A percentile compares a stretch with the other conserved stretches of the same genome.
Conservation (phyloP, 2,797 vertebrate genomes). For the Coilia nasus region DNA sequence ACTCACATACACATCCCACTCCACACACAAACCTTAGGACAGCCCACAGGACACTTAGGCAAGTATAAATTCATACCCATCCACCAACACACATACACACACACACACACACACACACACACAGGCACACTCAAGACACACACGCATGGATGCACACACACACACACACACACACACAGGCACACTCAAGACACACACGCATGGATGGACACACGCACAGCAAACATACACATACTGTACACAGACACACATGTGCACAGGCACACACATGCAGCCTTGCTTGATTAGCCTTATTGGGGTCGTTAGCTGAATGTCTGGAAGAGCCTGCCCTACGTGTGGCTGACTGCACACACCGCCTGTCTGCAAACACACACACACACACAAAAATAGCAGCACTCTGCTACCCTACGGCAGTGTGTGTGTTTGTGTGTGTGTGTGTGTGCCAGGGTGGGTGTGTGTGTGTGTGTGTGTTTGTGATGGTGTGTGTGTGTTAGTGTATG, state of each 20-base stretch:
- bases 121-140: not conserved
- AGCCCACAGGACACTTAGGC: conserved; percentile 29
- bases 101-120: not conserved
- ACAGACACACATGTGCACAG: conserved; percentile 12
- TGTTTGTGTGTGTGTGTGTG: not conserved
- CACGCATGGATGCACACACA: not conserved
- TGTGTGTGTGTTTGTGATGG: too few relatives aligned
- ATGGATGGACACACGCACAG: not conserved
- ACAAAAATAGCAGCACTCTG: conserved; percentile 57
- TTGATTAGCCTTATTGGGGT: conserved; percentile 36
- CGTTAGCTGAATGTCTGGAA: conserved; percentile 32
- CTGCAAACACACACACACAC: too few relatives aligned
- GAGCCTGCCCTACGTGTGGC: conserved; percentile 36
- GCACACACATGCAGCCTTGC: conserved; percentile 22
- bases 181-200: not conserved
- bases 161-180: not conserved
- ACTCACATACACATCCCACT: not conserved
- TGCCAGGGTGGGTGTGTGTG: too few relatives aligned
- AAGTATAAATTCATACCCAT: conserved; percentile 2
- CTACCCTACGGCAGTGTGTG: conserved; percentile 44
- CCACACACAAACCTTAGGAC: not conserved
- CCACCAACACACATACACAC: conserved; percentile 14
- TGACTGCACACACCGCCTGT: conserved; percentile 43
- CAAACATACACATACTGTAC: not conserved
- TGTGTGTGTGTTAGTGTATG: not conserved